Conservation (phyloP, 2,888 invertebrate genomes). For the Luperina nickerlii region DNA sequence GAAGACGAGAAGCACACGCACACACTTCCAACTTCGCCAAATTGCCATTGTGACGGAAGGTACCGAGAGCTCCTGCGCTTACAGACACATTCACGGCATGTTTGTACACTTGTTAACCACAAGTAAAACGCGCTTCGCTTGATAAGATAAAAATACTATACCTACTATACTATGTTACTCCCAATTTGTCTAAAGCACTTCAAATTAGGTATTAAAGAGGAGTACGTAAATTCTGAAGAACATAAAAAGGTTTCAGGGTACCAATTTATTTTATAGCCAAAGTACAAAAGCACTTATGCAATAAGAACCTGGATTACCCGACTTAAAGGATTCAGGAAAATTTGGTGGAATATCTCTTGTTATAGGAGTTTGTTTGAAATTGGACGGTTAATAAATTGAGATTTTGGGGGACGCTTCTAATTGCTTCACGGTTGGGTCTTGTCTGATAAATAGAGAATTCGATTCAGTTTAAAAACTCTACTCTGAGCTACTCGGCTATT, state of each 20-base stretch:
- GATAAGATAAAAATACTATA: neutral
- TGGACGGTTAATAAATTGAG: slow-evolving; percentile 37
- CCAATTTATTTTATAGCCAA: slow-evolving; percentile 50
- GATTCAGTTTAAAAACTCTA: neutral
- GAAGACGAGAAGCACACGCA: neutral
- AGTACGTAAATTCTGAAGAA: slow-evolving; percentile 30
- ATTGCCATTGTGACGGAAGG: neutral
- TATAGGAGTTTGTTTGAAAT: slow-evolving; percentile 50
- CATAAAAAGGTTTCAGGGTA: slow-evolving; percentile 39
- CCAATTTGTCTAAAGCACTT: slow-evolving; percentile 40
- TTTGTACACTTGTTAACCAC: neutral
- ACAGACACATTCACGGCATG: neutral
- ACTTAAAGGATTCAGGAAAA: slow-evolving; percentile 40
- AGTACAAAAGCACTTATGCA: slow-evolving; percentile 58
- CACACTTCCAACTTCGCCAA: neutral
- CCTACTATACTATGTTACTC: neutral
- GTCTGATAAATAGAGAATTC: slow-evolving; percentile 14
- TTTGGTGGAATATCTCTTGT: slow-evolving; percentile 37
- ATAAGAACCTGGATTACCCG: slow-evolving; percentile 50
- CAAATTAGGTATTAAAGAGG: slow-evolving; percentile 18
- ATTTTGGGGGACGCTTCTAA: slow-evolving; percentile 30
- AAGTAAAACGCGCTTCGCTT: neutral
- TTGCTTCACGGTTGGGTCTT: slow-evolving; percentile 9
- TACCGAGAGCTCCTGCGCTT: neutral
- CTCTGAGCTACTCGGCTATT: neutral